These are phyloP conservation scores for Tachystola acroxantha DNA, from an alignment of 2,888 invertebrate species.

Conservation along the genomic window DNA sequence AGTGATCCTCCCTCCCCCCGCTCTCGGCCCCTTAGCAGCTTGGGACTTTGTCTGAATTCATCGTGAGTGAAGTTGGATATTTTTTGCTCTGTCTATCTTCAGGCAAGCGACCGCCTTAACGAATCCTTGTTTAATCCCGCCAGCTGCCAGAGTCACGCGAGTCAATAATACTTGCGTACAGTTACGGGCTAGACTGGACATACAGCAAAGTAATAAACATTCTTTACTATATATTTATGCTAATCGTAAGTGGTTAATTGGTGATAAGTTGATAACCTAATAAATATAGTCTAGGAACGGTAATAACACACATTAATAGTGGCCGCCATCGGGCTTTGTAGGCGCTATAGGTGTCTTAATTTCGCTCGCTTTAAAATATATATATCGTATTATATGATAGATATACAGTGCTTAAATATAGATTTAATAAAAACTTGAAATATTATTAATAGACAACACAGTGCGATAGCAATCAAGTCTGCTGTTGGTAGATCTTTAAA, in stretches of 20 bases:
- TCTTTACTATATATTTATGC: slow-evolving; percentile 22
- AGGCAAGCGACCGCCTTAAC: slow-evolving; percentile 28
- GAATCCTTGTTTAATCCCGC: slow-evolving; percentile 32
- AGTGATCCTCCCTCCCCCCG: slow-evolving; percentile 34
- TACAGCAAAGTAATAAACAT: slow-evolving; percentile 19
- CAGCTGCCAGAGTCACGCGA: background rate
- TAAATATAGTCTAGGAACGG: slow-evolving; percentile 8
- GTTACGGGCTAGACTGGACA: background rate
- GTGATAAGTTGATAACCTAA: slow-evolving; percentile 17
- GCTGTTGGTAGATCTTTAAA: too few relatives aligned
- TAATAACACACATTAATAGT: too few relatives aligned
- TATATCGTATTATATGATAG: too few relatives aligned
- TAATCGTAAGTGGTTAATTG: slow-evolving; percentile 25
- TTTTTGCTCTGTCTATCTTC: slow-evolving; percentile 57
- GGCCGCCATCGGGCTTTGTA: too few relatives aligned
- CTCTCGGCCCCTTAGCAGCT: slow-evolving; percentile 19
- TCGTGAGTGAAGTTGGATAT: slow-evolving; percentile 46
- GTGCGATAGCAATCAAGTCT: too few relatives aligned
- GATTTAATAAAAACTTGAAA: too few relatives aligned
- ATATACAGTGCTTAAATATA: too few relatives aligned
- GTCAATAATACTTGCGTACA: too few relatives aligned
- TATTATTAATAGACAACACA: too few relatives aligned
- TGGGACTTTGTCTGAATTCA: slow-evolving; percentile 43
- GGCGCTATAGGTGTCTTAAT: background rate
- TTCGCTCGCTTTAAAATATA: too few relatives aligned